A percentile compares a stretch with the other conserved stretches of the same genome.
Conservation (phyloP, 2,797 vertebrate genomes). For the Merluccius polli region DNA sequence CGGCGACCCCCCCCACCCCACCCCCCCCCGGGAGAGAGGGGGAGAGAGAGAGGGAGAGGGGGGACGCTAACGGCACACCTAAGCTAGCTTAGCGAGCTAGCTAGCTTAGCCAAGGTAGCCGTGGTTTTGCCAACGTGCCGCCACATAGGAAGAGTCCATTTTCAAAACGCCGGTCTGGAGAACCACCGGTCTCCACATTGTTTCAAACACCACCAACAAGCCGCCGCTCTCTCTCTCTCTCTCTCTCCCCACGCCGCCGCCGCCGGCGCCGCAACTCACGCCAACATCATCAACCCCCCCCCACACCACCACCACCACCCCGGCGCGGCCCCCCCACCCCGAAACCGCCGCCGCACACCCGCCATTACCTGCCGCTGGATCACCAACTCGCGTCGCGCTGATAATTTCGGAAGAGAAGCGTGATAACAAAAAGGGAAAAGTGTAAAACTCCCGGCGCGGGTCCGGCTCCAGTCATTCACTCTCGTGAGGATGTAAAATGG, state of each 20-base stretch:
- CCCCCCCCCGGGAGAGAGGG: too few relatives aligned
- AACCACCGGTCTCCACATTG: constrained; percentile 75
- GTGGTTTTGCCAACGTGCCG: constrained; percentile 78
- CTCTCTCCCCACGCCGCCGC: too few relatives aligned
- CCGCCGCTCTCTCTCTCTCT: too few relatives aligned
- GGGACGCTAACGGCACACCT: neutral
- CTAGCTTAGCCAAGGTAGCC: constrained; percentile 31
- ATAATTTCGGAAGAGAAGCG: constrained; percentile 74
- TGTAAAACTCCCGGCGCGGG: constrained; percentile 79
- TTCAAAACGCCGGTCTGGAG: constrained; percentile 88
- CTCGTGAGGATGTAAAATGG: constrained; percentile 98
- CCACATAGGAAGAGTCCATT: constrained; percentile 86
- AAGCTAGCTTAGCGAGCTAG: constrained; percentile 29
- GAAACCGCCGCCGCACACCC: constrained; percentile 41
- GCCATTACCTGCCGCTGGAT: constrained; percentile 79
- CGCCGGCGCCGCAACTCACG: constrained; percentile 42
- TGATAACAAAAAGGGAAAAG: constrained; percentile 74
- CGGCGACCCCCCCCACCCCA: too few relatives aligned
- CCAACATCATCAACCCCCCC: constrained; percentile 33
- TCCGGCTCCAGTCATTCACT: constrained; percentile 90
- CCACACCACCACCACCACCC: constrained; percentile 17
- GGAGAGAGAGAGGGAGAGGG: too few relatives aligned
- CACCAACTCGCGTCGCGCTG: constrained; percentile 69
- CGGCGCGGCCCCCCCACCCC: neutral
- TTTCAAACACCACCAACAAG: constrained; percentile 71